phyloP scores from a whole-genome alignment of 2,888 invertebrate genomes.

The Athripsodes cinereus region DNA sequence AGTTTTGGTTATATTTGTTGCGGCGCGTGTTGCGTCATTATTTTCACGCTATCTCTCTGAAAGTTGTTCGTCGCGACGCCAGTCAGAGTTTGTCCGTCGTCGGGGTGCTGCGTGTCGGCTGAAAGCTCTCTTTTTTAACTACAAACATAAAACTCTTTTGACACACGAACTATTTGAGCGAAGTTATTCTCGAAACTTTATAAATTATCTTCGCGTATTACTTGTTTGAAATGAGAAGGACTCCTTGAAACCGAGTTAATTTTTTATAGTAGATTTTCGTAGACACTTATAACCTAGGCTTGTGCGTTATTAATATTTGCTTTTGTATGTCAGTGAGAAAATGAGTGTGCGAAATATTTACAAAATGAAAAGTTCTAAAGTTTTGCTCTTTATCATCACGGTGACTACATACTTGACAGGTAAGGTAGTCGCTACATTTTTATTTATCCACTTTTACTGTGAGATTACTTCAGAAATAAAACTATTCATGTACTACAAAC shows the following conservation, averaged over 20 bases:
- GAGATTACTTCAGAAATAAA: no score
- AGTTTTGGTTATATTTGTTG: constrained; percentile 18
- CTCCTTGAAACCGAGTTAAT: neutral
- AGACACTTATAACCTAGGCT: no score
- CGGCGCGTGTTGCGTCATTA: constrained; percentile 24
- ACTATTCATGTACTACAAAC: no score
- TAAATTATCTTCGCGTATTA: no score
- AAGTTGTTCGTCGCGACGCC: constrained; percentile 21
- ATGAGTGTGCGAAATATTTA: constrained; percentile 8
- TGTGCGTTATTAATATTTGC: constrained; percentile 1
- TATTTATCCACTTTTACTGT: no score
- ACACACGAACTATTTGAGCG: no score
- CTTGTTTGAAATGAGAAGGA: no score
- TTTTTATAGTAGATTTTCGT: no score
- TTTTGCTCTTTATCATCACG: constrained; percentile 15
- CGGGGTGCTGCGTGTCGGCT: constrained; percentile 9
- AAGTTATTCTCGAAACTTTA: no score
- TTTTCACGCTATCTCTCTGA: constrained; percentile 13
- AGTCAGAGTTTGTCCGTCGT: constrained; percentile 18
- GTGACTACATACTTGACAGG: constrained; percentile 16
- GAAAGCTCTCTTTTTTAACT: neutral
- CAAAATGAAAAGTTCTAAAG: constrained; percentile 17
- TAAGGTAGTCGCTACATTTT: no score
- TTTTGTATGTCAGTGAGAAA: constrained; percentile 15
- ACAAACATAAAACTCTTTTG: no score